Evolutionary conservation across 2,888 invertebrate species (phyloP).

Genomic region (Drosophila limbata): DNA sequence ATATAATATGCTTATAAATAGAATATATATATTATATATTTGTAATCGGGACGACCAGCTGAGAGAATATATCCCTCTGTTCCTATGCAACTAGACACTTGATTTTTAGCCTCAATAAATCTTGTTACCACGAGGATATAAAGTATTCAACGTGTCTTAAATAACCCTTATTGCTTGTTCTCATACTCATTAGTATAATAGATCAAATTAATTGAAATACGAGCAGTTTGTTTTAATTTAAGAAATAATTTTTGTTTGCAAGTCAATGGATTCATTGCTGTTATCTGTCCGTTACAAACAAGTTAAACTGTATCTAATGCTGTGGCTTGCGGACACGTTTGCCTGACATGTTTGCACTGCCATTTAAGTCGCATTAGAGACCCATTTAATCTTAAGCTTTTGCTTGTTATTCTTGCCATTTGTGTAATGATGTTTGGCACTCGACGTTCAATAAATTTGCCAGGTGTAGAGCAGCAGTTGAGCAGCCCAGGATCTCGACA

Average conservation of each 20-base stretch:
- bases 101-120: too few relatives aligned
- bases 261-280: neutral
- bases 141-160: neutral
- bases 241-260: conserved; percentile 14
- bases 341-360: conserved; percentile 36
- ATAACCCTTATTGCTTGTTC: neutral
- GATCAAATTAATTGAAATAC: conserved; percentile 1
- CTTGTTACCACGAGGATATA: neutral
- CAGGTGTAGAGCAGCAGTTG: conserved; percentile 23
- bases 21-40: too few relatives aligned
- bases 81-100: too few relatives aligned
- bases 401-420: conserved; percentile 46
- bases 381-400: conserved; percentile 53
- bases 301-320: conserved; percentile 34
- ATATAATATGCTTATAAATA: too few relatives aligned
- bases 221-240: conserved; percentile 1
- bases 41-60: too few relatives aligned
- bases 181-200: neutral
- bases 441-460: conserved; percentile 51
- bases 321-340: conserved; percentile 19
- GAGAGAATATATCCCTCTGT: too few relatives aligned
- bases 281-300: conserved; percentile 21
- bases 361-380: conserved; percentile 55
- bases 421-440: conserved; percentile 58
- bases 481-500: neutral